Evolutionary conservation across 2,888 invertebrate genomes (phyloP).

Genomic region (Bellardia bayeri): DNA sequence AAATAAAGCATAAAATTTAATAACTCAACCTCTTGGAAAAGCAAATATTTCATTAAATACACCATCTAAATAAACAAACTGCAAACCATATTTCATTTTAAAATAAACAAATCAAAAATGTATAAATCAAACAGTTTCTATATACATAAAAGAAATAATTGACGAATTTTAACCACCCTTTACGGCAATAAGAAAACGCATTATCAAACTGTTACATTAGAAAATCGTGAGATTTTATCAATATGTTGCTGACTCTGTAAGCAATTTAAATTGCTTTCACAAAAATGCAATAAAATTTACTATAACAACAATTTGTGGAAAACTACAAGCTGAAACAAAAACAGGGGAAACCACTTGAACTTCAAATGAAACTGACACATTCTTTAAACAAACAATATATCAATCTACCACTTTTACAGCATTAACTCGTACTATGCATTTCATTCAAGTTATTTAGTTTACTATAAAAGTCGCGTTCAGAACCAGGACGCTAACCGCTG

Average conservation of each 20-base stretch:
- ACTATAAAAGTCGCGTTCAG: too few species aligned
- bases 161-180: background rate
- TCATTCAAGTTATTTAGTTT: too few species aligned
- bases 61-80: constrained; percentile 57
- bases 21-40: constrained; percentile 38
- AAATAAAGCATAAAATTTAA: constrained; percentile 25
- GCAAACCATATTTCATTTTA: constrained; percentile 61
- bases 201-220: background rate
- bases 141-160: background rate
- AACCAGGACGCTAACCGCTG: too few species aligned
- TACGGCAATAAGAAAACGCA: too few species aligned
- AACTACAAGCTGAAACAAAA: background rate
- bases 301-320: constrained; percentile 29
- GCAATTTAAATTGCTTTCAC: background rate
- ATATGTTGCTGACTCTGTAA: background rate
- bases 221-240: background rate
- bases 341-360: too few species aligned
- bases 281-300: constrained; percentile 49
- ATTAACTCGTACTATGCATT: too few species aligned
- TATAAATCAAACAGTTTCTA: background rate
- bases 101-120: constrained; percentile 60
- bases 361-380: too few species aligned
- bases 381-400: too few species aligned
- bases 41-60: constrained; percentile 61
- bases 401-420: too few species aligned